phyloP scores from a whole-genome alignment of 2,113 vertebrate genomes.

The Tetraodon nigroviridis region DNA sequence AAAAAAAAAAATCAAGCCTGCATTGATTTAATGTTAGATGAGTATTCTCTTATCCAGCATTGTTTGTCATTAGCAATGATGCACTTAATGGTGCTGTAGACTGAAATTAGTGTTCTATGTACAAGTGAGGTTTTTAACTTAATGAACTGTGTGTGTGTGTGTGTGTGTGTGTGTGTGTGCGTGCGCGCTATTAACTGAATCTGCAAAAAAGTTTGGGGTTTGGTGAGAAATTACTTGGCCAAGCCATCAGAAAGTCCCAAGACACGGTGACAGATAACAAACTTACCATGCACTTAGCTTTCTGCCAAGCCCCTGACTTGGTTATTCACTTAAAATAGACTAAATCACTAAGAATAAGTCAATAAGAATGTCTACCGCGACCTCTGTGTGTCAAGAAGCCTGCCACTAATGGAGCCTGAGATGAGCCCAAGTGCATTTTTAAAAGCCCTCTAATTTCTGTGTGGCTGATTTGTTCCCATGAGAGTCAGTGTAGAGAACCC shows the following conservation, averaged over 20 bases:
- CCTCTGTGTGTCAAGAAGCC: constrained; percentile 41
- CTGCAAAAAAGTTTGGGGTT: constrained; percentile 16
- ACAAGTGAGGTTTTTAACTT: constrained; percentile 60
- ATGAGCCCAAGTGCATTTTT: constrained; percentile 66
- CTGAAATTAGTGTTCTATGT: constrained; percentile 54
- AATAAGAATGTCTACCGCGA: constrained; percentile 57
- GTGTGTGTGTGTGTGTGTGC: too few species aligned
- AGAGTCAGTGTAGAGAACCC: constrained; percentile 34
- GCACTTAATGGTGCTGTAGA: constrained; percentile 40
- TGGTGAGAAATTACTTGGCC: constrained; percentile 42
- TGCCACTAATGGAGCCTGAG: constrained; percentile 59
- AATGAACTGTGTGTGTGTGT: constrained; percentile 55
- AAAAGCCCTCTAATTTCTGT: constrained; percentile 67
- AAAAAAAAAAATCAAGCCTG: too few species aligned
- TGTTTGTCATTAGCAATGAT: constrained; percentile 55
- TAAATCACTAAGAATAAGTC: constrained; percentile 66
- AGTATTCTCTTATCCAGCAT: constrained; percentile 27
- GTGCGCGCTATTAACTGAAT: constrained; percentile 56
- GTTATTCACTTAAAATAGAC: constrained; percentile 61
- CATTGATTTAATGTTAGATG: too few species aligned
- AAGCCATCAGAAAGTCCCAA: constrained; percentile 26
- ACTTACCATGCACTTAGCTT: constrained; percentile 39
- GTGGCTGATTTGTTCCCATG: constrained; percentile 53
- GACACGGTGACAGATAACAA: constrained; percentile 44
- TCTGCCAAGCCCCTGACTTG: constrained; percentile 43